Evolutionary conservation across 2,888 invertebrate species (phyloP).

Genomic region (Cantharis rustica): DNA sequence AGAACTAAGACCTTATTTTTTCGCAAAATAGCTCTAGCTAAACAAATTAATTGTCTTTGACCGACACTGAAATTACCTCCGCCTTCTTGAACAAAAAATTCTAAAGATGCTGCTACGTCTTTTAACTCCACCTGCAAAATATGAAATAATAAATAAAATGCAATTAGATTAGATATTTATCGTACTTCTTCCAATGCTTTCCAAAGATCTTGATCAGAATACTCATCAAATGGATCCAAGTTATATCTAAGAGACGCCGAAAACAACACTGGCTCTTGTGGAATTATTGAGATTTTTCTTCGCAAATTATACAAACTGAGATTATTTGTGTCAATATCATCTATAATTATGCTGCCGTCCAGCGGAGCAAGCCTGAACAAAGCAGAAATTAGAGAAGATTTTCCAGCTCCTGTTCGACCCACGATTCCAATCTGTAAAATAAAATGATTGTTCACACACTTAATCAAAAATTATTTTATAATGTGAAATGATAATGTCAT

Average conservation of each 20-base stretch:
- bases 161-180: background rate
- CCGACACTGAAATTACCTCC: slow-evolving; percentile 87
- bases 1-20: slow-evolving; percentile 80
- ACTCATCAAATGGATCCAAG: slow-evolving; percentile 79
- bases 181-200: slow-evolving; percentile 69
- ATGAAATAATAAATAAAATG: slow-evolving; percentile 46
- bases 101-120: slow-evolving; percentile 66
- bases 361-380: slow-evolving; percentile 81
- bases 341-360: slow-evolving; percentile 76
- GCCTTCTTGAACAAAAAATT: slow-evolving; percentile 71
- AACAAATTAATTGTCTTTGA: slow-evolving; percentile 83
- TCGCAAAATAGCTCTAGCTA: slow-evolving; percentile 82
- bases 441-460: no score
- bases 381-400: slow-evolving; percentile 79
- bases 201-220: slow-evolving; percentile 75
- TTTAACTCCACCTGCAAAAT: slow-evolving; percentile 73
- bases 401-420: slow-evolving; percentile 87
- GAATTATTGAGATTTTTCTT: slow-evolving; percentile 78
- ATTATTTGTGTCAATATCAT: slow-evolving; percentile 70
- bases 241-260: slow-evolving; percentile 82
- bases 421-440: slow-evolving; percentile 73
- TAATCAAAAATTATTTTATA: no score
- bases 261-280: slow-evolving; percentile 58
- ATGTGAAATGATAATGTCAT: no score
- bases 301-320: slow-evolving; percentile 79